These are phyloP conservation scores for Isaurus tuberculatus DNA, from an alignment of 92 coral and sea anemone genomes.

Conservation along the genomic window DNA sequence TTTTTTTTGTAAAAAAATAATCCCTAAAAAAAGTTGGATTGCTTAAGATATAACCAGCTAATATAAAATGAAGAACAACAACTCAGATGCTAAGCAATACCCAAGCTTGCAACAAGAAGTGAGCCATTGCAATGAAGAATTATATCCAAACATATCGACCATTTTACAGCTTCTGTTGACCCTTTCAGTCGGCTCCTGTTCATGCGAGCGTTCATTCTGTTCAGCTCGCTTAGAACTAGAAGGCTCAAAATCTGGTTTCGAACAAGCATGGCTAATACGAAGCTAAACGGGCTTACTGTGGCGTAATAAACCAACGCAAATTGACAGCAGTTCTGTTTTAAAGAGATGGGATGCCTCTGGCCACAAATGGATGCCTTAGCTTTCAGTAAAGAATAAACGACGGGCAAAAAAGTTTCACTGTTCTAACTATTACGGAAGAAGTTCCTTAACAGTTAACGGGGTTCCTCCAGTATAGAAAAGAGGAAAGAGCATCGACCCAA, in stretches of 20 bases:
- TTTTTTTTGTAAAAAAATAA: too few species aligned
- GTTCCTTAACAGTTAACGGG: too few species aligned
- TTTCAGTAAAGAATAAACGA: slow-evolving; percentile 22
- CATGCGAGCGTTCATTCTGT: slow-evolving; percentile 32
- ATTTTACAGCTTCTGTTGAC: slow-evolving; percentile 32
- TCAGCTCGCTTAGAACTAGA: slow-evolving; percentile 21
- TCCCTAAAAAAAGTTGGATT: too few species aligned
- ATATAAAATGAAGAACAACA: background rate
- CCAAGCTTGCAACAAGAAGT: slow-evolving; percentile 38
- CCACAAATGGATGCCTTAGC: slow-evolving; percentile 35
- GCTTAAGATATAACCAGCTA: too few species aligned
- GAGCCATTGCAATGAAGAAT: slow-evolving; percentile 18
- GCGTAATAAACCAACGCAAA: background rate
- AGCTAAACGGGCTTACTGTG: slow-evolving; percentile 22
- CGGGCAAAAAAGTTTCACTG: background rate
- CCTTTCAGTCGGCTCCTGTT: slow-evolving; percentile 30
- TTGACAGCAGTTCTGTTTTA: slow-evolving; percentile 5
- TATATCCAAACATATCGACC: slow-evolving; percentile 42
- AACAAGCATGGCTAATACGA: slow-evolving; percentile 19
- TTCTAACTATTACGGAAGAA: background rate
- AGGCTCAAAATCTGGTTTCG: slow-evolving; percentile 33
- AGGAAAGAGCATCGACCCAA: too few species aligned
- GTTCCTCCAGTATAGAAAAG: too few species aligned
- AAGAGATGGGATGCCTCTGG: slow-evolving; percentile 45
- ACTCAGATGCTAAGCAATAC: background rate